Percentiles rank a stretch among this genome's conserved stretches.
Conservation (phyloP, 2,797 vertebrate species). For the Bradypodion pumilum region DNA sequence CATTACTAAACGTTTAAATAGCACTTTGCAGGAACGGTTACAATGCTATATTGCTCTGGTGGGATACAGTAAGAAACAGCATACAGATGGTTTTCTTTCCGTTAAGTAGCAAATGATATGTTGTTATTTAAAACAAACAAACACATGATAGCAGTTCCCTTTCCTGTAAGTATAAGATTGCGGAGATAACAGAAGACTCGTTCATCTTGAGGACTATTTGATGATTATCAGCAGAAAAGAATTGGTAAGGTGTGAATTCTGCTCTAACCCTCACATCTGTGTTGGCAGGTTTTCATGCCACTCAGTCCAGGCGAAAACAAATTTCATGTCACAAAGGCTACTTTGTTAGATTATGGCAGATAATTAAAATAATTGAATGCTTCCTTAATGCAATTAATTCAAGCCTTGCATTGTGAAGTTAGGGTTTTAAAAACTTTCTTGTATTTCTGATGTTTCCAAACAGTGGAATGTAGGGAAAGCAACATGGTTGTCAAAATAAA, state of each 20-base stretch:
- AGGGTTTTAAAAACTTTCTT: too few relatives aligned
- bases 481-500: too few relatives aligned
- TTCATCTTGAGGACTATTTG: neutral
- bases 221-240: neutral
- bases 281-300: neutral
- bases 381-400: too few relatives aligned
- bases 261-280: neutral
- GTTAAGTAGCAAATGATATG: neutral
- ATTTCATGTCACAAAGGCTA: too few relatives aligned
- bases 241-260: neutral
- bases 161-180: slow-evolving; percentile 2
- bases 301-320: neutral
- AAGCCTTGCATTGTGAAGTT: too few relatives aligned
- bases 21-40: neutral
- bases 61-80: neutral
- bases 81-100: neutral
- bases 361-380: too few relatives aligned
- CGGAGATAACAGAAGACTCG: neutral
- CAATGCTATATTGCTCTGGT: neutral
- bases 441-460: too few relatives aligned
- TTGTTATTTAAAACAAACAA: neutral
- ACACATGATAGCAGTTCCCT: neutral
- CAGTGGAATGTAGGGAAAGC: too few relatives aligned
- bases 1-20: neutral
- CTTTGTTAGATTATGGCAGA: too few relatives aligned